Evolutionary conservation across 2,888 invertebrate species (phyloP), one percentile per base, ranked within the genome.

Genomic region (Escarpia spicata): DNA sequence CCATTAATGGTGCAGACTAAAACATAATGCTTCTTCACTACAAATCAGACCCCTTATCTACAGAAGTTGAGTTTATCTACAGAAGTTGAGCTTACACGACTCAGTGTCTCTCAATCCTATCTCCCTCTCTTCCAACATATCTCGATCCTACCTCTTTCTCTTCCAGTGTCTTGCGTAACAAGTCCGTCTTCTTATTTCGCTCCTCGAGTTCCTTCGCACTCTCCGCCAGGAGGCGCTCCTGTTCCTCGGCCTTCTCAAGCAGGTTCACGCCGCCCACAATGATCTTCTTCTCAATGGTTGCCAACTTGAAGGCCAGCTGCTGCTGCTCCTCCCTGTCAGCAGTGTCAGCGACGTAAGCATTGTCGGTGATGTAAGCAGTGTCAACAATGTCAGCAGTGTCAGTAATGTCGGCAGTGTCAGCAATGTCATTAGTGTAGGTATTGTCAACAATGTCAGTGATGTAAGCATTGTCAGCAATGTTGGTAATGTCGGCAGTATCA

Each of bases 221-320:
- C 93, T 98, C 98, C 95, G 98, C 98, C 92, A 99, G 97, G 92
- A 99, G 97, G 93, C 98, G 97, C 93, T 99, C 98, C 96, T 99
- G 99, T 0, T 98, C 98, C 96, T 99, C 98, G 0, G 99, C 99
- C 96, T 99, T 99, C 96, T 99, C 99, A 94, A 99, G 97, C 10
- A 99, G 97, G 97, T 99, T 99, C 97, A 99, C 99, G 0, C 99
- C 99, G 0, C 99, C 99, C 0, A 99, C 98, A 43, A 99, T 97
- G 92, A 99, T 99, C 96, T 99, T 99, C 94, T 98, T 98, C 96
- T 99, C 99, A 92, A 99, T 97, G 10, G 98, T 98, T 94, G 95
- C 94, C 93, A 99, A 97, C 96, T 99, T 99, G 93, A 98, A 98
- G 93, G 98, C 97, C 8, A 99, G 96, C 92, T 98, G 98, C 94